Base-by-base conservation (phyloP, 2,113 vertebrate genomes). In the Anoplopoma fimbria region DNA sequence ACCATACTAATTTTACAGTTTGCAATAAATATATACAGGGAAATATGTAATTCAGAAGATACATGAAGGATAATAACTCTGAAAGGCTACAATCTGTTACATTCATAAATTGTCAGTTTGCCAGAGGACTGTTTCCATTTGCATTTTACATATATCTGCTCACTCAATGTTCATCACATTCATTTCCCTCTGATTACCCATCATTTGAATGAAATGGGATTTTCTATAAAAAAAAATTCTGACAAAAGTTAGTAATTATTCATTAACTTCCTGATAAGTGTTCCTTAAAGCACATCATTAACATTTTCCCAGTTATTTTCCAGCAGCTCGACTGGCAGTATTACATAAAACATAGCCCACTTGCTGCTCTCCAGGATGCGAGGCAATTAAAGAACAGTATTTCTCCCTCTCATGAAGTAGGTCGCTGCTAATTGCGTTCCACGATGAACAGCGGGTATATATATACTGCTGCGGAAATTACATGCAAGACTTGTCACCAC, bases 361-460 rank as follows among this genome's bases (percentile, higher is more conserved):
- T 85, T 15, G 58, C 77, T 68, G 77, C 90, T 84, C 87, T 40
- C 81, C 75, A 23, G 83, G 84, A 91, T 34, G 55, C 19, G 8
- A 72, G 79, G 84, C 90, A 92, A 91, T 92, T 93, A 89, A 91
- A 90, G 84, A 86, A 83, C 79, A 88, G 86, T 69, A 87, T 82
- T 87, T 88, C 79, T 77, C 71, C 58, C 53, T 77, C 77, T 82
- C 63, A 8, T 86, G 84, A 92, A 94, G 87, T 91, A 86, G 93
- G 91, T 87, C 85, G 57, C n/a, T 21, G 79, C 77, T 92, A 91
- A 94, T 93, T 92, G 88, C 86, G 1, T 89, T 74, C 86, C 86
- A 90, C 78, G 74, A 93, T 29, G 68, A 86, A 53, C 82, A 71
- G 75, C 45, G 58, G 78, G 82, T 82, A 77, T 69, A 75, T 82